Conservation (phyloP, 1,140 invertebrate species). For the Zaprionus tsacasi region DNA sequence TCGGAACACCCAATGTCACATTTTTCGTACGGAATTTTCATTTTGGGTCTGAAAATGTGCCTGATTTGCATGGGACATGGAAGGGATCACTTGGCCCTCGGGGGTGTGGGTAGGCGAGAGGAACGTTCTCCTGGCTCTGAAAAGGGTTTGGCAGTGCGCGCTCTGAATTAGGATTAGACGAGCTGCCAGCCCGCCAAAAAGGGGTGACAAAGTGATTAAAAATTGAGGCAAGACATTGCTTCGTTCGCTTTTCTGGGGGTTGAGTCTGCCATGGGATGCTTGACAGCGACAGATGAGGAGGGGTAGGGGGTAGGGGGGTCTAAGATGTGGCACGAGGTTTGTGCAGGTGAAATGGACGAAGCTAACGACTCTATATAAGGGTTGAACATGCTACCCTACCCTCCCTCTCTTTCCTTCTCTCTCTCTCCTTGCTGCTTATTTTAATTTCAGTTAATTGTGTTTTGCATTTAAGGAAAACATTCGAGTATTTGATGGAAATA, state of each 20-base stretch:
- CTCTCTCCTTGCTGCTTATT: constrained; percentile 50
- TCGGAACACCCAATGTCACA: constrained; percentile 35
- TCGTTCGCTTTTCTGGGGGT: constrained; percentile 13
- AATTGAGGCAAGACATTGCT: constrained; percentile 60
- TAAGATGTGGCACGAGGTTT: constrained; percentile 58
- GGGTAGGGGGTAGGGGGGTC: not conserved
- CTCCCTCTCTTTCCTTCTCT: not conserved
- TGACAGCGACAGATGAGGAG: not conserved
- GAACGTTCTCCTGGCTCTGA: constrained; percentile 28
- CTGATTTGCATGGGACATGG: constrained; percentile 66
- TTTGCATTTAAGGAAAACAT: constrained; percentile 71
- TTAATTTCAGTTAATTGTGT: constrained; percentile 83
- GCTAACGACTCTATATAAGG: constrained; percentile 51
- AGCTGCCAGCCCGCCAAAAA: constrained; percentile 27
- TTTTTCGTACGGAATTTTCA: constrained; percentile 63
- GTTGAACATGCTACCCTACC: constrained; percentile 51
- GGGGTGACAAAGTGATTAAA: constrained; percentile 81
- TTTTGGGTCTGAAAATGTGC: constrained; percentile 71
- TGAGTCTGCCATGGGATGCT: constrained; percentile 20
- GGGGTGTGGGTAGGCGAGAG: constrained; percentile 1
- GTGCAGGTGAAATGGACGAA: constrained; percentile 58
- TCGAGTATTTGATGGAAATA: constrained; percentile 76
- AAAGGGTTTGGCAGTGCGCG: constrained; percentile 64
- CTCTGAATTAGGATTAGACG: constrained; percentile 53
- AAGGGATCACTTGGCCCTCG: not conserved